Conservation (phyloP, 2,797 vertebrate species). For the Morelia viridis region DNA sequence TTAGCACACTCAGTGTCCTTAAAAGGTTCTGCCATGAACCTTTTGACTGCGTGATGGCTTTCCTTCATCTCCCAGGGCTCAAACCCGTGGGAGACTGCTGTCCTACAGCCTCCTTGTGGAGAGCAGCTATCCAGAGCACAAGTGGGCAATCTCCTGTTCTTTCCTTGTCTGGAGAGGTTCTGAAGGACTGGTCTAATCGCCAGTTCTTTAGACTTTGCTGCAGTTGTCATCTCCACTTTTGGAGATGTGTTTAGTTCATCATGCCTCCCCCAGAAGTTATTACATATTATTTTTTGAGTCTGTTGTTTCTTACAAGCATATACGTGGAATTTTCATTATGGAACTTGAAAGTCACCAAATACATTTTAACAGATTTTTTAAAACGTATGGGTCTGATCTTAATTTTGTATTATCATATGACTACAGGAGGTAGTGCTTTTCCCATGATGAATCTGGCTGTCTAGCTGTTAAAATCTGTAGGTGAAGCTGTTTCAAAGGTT, state of each 20-base stretch:
- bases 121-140: neutral
- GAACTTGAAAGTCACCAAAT: neutral
- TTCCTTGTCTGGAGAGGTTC: neutral
- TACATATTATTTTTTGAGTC: neutral
- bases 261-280: neutral
- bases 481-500: too few relatives aligned
- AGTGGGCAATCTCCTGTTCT: neutral
- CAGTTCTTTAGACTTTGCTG: neutral
- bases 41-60: neutral
- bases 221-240: neutral
- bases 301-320: neutral
- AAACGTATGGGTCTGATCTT: neutral
- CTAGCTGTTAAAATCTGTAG: too few relatives aligned
- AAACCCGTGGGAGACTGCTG: neutral
- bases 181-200: too few relatives aligned
- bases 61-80: neutral
- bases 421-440: neutral
- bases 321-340: neutral
- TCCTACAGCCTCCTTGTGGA: neutral
- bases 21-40: neutral
- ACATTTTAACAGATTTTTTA: neutral
- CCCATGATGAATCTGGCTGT: neutral
- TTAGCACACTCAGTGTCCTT: neutral
- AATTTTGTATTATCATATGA: neutral
- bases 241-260: neutral